These are phyloP conservation scores for Peromyscus polionotus DNA, from an alignment of 2,113 vertebrate species.

Conservation along the genomic window DNA sequence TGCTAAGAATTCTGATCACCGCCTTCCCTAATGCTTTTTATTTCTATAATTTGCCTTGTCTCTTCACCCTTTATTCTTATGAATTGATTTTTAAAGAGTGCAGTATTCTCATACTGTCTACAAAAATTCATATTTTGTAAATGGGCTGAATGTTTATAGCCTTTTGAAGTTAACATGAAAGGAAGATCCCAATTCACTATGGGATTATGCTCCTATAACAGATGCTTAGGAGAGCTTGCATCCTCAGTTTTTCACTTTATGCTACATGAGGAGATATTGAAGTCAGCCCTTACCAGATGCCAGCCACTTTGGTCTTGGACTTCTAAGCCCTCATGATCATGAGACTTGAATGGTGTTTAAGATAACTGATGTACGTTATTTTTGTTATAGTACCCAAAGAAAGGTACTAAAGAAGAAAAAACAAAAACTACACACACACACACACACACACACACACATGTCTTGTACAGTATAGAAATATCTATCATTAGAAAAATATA, in stretches of 20 bases:
- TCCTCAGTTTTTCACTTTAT: rapidly evolving
- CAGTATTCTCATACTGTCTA: background rate
- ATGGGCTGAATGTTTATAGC: too few species aligned
- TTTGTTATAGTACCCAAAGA: background rate
- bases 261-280: background rate
- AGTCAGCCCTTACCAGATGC: background rate
- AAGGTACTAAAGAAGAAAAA: background rate
- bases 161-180: background rate
- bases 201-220: background rate
- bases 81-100: background rate
- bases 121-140: background rate
- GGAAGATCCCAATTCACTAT: background rate
- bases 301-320: background rate
- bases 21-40: background rate
- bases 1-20: background rate
- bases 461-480: background rate
- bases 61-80: background rate
- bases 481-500: background rate
- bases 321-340: background rate
- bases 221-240: too few species aligned
- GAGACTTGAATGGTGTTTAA: background rate
- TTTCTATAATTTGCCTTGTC: background rate
- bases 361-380: background rate
- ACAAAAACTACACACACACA: background rate
- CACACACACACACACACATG: too few species aligned